Base-by-base conservation (phyloP, 2,113 vertebrate species). In the Gobius niger region DNA sequence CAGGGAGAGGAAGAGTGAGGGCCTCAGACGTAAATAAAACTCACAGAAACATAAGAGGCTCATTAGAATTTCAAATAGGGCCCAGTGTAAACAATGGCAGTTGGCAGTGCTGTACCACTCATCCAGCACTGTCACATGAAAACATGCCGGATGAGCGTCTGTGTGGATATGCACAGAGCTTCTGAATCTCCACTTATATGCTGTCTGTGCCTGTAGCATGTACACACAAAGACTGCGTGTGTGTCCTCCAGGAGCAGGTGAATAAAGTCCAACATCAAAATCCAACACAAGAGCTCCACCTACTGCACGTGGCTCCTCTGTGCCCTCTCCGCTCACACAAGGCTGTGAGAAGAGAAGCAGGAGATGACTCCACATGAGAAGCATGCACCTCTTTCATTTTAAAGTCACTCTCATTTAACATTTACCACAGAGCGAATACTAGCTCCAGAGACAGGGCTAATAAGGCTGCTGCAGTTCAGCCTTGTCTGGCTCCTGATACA, bases 261-360 rank as follows among this genome's bases (percentile, higher is more conserved):
- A 85, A 78, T 72, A 67, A 73, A 77, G 75, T 78, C 72, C 77
- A 19, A 65, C 79, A 85, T 82, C 84, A 87, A 87, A 91, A 84
- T 84, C 87, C 90, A 67, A 91, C 85, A 82, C 92, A 92, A 92
- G 91, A 92, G 92, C 92, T 92, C 91, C 92, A 93, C 91, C 91
- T 93, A 91, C 91, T 88, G 91, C 85, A 85, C 71, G 81, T 13
- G 72, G 66, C 74, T 82, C 79, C 79, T 67, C 82, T 78, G 75
- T 74, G 69, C 74, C 87, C 71, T 83, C 68, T 77, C 82, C 82
- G 81, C 67, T 82, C 75, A 72, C 71, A 75, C 73, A 44, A 44
- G 63, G 80, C 73, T 71, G 41, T 59, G 63, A 69, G 79, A 67
- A 80, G 71, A 72, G 16, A 53, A 68, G 76, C 62, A n/a, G 64